Evolutionary conservation across 2,113 vertebrate species (phyloP).

Genomic region (Lichenostomus cassidix): DNA sequence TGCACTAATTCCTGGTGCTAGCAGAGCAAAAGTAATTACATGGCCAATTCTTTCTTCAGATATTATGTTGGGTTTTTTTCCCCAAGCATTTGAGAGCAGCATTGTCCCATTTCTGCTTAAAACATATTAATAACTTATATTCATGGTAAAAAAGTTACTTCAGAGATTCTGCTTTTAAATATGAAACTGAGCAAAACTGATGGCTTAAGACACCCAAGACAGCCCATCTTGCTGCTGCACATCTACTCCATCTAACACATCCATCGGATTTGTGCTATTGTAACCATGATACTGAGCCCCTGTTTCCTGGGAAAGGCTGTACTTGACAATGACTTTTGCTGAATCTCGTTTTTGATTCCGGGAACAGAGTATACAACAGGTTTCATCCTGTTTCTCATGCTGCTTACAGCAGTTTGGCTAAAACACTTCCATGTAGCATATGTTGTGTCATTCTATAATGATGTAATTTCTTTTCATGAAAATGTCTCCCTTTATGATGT

Average conservation of each 20-base stretch:
- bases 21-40: background rate
- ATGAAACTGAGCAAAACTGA: background rate
- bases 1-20: background rate
- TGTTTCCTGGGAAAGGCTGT: background rate
- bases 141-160: background rate
- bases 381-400: background rate
- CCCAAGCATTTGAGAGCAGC: background rate
- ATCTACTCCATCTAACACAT: background rate
- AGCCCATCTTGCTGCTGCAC: background rate
- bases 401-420: slow-evolving; percentile 21
- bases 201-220: background rate
- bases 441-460: background rate
- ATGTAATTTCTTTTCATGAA: background rate
- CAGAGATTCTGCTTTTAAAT: background rate
- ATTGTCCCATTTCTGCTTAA: background rate
- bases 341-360: background rate
- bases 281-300: background rate
- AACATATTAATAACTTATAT: background rate
- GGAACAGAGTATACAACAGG: background rate
- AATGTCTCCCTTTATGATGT: background rate
- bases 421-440: background rate
- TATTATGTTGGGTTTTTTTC: background rate
- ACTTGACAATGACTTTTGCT: background rate
- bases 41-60: background rate
- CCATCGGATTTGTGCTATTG: background rate